These are phyloP conservation scores for Protobothrops mucrosquamatus DNA, from an alignment of 2,113 vertebrate genomes.

Conservation along the genomic window DNA sequence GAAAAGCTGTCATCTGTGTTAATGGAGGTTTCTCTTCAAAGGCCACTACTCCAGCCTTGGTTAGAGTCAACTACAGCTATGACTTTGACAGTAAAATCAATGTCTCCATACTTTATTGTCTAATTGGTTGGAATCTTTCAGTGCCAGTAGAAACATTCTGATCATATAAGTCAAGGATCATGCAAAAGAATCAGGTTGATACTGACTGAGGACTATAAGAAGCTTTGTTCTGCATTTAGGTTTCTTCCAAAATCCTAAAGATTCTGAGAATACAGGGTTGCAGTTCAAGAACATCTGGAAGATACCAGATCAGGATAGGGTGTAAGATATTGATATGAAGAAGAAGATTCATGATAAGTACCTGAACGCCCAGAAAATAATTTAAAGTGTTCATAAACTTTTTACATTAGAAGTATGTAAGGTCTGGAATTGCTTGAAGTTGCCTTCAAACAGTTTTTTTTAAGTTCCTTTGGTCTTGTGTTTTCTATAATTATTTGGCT, in stretches of 20 bases:
- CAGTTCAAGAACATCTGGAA: background rate
- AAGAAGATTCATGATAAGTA: slow-evolving; percentile 60
- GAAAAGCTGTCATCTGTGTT: background rate
- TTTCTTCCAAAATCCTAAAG: background rate
- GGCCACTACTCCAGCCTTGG: background rate
- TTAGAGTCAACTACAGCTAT: background rate
- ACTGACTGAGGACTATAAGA: slow-evolving; percentile 46
- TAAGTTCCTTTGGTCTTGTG: slow-evolving; percentile 61
- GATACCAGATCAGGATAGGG: background rate
- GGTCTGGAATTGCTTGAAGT: slow-evolving; percentile 55
- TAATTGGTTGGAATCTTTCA: slow-evolving; percentile 14
- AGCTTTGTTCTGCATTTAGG: slow-evolving; percentile 40
- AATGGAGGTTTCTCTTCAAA: background rate
- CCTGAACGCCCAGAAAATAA: slow-evolving; percentile 59
- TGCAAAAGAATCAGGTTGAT: slow-evolving; percentile 43
- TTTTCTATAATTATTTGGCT: slow-evolving; percentile 76
- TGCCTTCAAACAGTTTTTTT: slow-evolving; percentile 46
- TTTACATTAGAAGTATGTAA: slow-evolving; percentile 59
- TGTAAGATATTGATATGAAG: background rate
- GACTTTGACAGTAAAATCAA: background rate
- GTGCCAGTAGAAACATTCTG: slow-evolving; percentile 40
- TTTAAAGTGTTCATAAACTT: slow-evolving; percentile 50
- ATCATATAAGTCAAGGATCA: slow-evolving; percentile 51
- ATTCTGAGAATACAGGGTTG: slow-evolving; percentile 5
- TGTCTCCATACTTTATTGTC: background rate